Evolutionary conservation across 2,888 invertebrate genomes (phyloP).

Genomic region (Pyrochroa serraticornis): DNA sequence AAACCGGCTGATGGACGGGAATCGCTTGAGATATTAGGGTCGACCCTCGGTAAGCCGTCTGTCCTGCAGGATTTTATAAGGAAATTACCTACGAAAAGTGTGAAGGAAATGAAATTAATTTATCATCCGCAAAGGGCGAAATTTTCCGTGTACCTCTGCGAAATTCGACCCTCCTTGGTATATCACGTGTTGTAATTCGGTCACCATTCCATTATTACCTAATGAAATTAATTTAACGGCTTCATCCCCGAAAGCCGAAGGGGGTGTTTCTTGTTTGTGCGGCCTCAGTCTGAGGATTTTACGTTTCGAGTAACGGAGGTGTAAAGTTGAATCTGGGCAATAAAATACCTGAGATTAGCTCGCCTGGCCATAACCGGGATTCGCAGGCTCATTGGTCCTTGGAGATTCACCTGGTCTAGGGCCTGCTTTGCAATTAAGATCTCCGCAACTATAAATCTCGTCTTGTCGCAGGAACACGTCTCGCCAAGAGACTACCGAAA

Average conservation of each 20-base stretch:
- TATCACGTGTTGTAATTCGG: neutral
- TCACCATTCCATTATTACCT: neutral
- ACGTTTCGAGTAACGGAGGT: slow-evolving; percentile 29
- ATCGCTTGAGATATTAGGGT: no score
- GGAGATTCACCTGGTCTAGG: slow-evolving; percentile 30
- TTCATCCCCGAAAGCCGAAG: neutral
- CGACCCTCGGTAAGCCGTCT: no score
- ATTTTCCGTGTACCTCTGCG: no score
- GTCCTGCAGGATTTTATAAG: no score
- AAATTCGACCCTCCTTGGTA: no score
- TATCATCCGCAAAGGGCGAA: neutral
- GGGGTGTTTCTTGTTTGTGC: neutral
- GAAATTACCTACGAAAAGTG: neutral
- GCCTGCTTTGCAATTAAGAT: slow-evolving; percentile 35
- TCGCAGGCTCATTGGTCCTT: slow-evolving; percentile 36
- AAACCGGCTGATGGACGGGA: no score
- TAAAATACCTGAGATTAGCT: slow-evolving; percentile 40
- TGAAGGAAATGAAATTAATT: slow-evolving; percentile 8
- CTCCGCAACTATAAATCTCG: slow-evolving; percentile 32
- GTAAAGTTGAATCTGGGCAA: slow-evolving; percentile 40
- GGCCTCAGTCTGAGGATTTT: neutral
- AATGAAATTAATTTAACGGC: neutral
- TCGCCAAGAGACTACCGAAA: no score
- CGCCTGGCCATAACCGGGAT: slow-evolving; percentile 30
- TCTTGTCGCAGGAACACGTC: slow-evolving; percentile 5